Conservation (phyloP, 2,113 vertebrate species). For the Seriola quinqueradiata region DNA sequence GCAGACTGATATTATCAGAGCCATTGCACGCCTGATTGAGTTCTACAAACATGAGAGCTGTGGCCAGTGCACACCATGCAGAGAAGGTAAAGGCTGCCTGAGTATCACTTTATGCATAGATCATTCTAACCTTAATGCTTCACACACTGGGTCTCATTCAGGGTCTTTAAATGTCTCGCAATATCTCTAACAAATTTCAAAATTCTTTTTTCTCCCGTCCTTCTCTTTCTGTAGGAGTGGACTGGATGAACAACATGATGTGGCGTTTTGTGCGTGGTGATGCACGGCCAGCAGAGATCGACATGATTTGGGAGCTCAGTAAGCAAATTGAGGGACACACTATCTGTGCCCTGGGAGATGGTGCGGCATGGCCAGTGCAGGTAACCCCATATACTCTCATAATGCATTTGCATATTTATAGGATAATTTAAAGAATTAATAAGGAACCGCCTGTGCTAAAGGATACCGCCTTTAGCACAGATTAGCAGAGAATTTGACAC, state of each 20-base stretch:
- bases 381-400: conserved; percentile 70
- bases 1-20: conserved; percentile 90
- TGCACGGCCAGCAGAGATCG: conserved; percentile 89
- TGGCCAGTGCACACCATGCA: conserved; percentile 96
- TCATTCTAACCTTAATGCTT: rapidly evolving
- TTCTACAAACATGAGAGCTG: conserved; percentile 99
- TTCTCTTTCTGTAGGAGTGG: conserved; percentile 87
- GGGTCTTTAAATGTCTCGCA: neutral
- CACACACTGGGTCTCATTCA: neutral
- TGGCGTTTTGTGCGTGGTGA: conserved; percentile 93
- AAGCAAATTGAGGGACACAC: conserved; percentile 99
- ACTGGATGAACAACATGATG: conserved; percentile 99
- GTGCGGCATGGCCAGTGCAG: conserved; percentile 97
- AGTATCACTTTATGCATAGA: neutral
- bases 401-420: neutral
- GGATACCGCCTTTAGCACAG: no score
- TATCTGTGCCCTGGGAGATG: conserved; percentile 95
- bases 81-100: conserved; percentile 88
- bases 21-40: conserved; percentile 96
- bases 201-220: neutral
- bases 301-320: conserved; percentile 98
- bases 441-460: neutral
- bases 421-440: neutral
- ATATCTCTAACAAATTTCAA: neutral
- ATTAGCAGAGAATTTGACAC: no score